Percentiles rank a stretch among this genome's conserved stretches.
Evolutionary conservation across 1,140 invertebrate genomes (phyloP).

Genomic region (Drosophila takahashii): DNA sequence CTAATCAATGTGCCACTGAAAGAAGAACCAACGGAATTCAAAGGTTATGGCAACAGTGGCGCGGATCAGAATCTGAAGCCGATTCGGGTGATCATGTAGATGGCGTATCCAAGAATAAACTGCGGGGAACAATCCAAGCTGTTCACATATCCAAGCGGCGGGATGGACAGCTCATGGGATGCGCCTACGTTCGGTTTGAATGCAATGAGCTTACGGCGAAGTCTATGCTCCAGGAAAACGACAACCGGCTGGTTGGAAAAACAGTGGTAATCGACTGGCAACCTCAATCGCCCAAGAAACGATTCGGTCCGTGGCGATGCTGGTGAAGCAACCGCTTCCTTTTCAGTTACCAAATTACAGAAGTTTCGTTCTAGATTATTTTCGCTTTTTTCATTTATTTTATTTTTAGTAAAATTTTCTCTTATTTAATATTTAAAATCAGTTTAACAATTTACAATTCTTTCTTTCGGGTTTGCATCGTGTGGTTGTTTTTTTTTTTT

Average conservation of each 20-base stretch:
- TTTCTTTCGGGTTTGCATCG: slow-evolving; percentile 22
- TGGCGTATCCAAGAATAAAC: neutral
- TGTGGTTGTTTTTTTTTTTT: slow-evolving; percentile 27
- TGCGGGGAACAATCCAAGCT: slow-evolving; percentile 45
- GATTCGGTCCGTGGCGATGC: slow-evolving; percentile 24
- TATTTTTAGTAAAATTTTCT: slow-evolving; percentile 78
- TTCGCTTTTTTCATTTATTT: slow-evolving; percentile 61
- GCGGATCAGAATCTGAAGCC: neutral
- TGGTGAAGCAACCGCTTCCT: slow-evolving; percentile 26
- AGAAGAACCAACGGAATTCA: slow-evolving; percentile 7
- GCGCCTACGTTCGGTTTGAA: slow-evolving; percentile 46
- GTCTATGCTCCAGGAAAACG: slow-evolving; percentile 24
- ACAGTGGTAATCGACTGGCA: slow-evolving; percentile 44
- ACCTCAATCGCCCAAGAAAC: slow-evolving; percentile 15
- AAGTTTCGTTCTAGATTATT: slow-evolving; percentile 17
- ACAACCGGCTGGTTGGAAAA: slow-evolving; percentile 29
- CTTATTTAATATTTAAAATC: slow-evolving; percentile 78
- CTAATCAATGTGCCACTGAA: neutral
- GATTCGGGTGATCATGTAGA: neutral
- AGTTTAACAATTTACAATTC: slow-evolving; percentile 81
- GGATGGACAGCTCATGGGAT: slow-evolving; percentile 48
- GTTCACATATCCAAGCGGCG: slow-evolving; percentile 36
- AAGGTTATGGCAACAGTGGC: slow-evolving; percentile 44
- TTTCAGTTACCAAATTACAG: neutral
- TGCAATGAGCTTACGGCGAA: slow-evolving; percentile 33